Percentiles rank a stretch among this genome's conserved stretches.
phyloP scores from a whole-genome alignment of 2,113 vertebrate species.

The Colinus virginianus region DNA sequence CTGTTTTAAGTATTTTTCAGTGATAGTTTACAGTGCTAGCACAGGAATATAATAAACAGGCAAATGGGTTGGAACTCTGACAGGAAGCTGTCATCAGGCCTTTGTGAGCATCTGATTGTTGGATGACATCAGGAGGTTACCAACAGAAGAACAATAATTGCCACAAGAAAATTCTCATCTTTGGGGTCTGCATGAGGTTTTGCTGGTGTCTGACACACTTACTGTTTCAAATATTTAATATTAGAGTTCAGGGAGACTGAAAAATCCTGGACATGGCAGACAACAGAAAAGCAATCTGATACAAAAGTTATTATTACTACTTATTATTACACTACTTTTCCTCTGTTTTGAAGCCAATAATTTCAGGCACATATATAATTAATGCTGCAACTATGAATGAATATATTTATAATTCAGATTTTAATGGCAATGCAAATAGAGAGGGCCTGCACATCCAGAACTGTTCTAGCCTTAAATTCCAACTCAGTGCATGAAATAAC shows the following conservation, averaged over 20 bases:
- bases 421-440: not conserved
- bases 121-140: not conserved
- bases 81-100: not conserved
- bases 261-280: not conserved
- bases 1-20: conserved; percentile 7
- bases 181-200: not conserved
- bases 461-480: not conserved
- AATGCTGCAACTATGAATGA: not conserved
- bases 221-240: not conserved
- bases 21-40: not conserved
- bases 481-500: not conserved
- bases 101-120: not conserved
- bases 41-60: not conserved
- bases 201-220: not conserved
- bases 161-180: not conserved
- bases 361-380: not conserved
- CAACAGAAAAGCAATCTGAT: not conserved
- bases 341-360: not conserved
- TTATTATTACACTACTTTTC: not conserved
- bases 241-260: not conserved
- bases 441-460: not conserved
- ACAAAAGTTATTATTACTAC: not conserved
- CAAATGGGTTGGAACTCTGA: not conserved
- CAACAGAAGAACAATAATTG: not conserved
- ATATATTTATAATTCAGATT: not conserved